Evolutionary conservation across 1,140 invertebrate species (phyloP), one percentile per base, ranked within the genome.

Genomic region (Arctopsyche grandis): DNA sequence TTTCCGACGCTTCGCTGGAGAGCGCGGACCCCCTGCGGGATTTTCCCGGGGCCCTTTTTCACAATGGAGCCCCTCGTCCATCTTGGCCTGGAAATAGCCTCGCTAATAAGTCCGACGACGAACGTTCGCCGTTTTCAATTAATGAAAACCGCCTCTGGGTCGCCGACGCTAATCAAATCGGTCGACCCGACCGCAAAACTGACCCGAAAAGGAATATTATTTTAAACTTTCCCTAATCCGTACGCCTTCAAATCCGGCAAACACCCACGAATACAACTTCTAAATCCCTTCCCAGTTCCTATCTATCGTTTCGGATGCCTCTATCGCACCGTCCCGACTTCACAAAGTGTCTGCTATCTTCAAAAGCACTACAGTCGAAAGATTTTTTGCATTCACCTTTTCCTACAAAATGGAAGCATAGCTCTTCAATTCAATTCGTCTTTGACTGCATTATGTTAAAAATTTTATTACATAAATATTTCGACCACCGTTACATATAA

Each of bases 141-240:
- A 71, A 71, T 16, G 69, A 38, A 71, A 71, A 71, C 69, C 69
- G 44, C 69, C 43, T n/a, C 24, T 38, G 69, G 38, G 69, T 66
- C 24, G 63, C 24, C 69, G 22, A 46, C 69, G 69, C 69, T 71
- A 71, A 71, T 71, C 69, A 71, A 71, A 46, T 48, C 69, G 69
- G n/a, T 14, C 63, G 69, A 71, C 14, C 38, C 14, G 21, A n/a
- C 69, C 69, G n/a, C 69, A 46, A 71, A 66, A 66, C 60, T 5
- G 19, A 26, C 60, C 24, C 16, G 38, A 71, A 71, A 46, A 29
- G 29, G 69, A 71, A 71, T 71, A 71, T 71, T 71, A 71, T 71
- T 71, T 46, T 71, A 71, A 71, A 71, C 69, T 71, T 71, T 44
- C 14, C 69, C 69, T 71, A 71, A 71, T 71, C 69, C 38, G 38